Conservation (phyloP, 2,888 invertebrate genomes). For the Drosophila anomalata region DNA sequence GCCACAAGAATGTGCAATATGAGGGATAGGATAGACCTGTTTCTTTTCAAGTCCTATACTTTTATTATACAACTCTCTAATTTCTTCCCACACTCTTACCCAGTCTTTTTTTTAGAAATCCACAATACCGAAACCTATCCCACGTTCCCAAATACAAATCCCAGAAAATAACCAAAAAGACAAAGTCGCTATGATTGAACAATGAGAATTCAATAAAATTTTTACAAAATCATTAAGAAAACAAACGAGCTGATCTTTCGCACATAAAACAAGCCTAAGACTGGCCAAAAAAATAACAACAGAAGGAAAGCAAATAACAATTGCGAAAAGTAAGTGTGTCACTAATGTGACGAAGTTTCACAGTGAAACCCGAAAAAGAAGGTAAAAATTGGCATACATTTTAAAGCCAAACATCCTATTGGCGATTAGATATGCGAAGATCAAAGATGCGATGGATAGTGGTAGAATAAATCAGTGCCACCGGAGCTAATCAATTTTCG, state of each 20-base stretch:
- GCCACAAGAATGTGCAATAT: background rate
- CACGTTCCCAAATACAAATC: conserved; percentile 64
- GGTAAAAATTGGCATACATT: conserved; percentile 19
- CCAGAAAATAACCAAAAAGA: conserved; percentile 20
- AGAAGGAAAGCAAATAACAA: conserved; percentile 42
- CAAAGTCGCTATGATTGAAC: conserved; percentile 39
- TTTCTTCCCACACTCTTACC: conserved; percentile 32
- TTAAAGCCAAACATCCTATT: conserved; percentile 20
- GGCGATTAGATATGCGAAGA: conserved; percentile 32
- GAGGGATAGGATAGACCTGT: background rate
- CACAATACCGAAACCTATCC: conserved; percentile 42
- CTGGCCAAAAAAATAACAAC: conserved; percentile 30
- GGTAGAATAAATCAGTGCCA: conserved; percentile 8
- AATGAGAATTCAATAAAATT: conserved; percentile 52
- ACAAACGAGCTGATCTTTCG: conserved; percentile 50
- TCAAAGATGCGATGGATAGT: conserved; percentile 14
- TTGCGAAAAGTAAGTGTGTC: conserved; percentile 31
- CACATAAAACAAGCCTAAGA: conserved; percentile 30
- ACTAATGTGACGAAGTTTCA: conserved; percentile 42
- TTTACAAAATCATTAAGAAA: conserved; percentile 70
- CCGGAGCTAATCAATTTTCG: conserved; percentile 21
- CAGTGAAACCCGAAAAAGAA: conserved; percentile 7
- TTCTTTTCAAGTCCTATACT: background rate
- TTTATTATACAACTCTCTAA: conserved; percentile 10
- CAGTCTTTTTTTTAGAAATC: conserved; percentile 18